A percentile compares a stretch with the other conserved stretches of the same genome.
Conservation (phyloP, 2,888 invertebrate species). For the Pollenia angustigena region DNA sequence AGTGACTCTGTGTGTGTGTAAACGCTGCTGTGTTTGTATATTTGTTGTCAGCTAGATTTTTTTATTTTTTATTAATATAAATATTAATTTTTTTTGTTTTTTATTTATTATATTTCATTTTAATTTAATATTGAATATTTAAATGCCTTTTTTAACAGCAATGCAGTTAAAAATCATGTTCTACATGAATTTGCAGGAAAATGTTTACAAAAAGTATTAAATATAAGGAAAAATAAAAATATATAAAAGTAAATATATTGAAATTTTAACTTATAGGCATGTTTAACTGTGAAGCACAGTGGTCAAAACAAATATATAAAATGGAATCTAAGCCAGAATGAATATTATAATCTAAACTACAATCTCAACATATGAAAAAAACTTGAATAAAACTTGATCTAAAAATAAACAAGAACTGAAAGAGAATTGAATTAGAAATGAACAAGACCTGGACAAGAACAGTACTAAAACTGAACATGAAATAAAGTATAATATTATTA, state of each 20-base stretch:
- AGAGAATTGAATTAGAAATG: too few species aligned
- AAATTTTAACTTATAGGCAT: slow-evolving; percentile 35
- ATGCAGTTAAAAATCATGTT: slow-evolving; percentile 72
- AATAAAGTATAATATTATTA: too few species aligned
- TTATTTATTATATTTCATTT: slow-evolving; percentile 71
- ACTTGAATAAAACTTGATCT: too few species aligned
- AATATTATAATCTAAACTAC: too few species aligned
- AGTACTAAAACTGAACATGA: too few species aligned
- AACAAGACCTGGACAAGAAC: too few species aligned
- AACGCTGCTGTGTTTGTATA: slow-evolving; percentile 11
- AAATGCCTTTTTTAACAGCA: slow-evolving; percentile 74
- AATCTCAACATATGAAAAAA: too few species aligned
- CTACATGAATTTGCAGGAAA: slow-evolving; percentile 64
- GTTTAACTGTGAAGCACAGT: slow-evolving; percentile 11
- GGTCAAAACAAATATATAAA: neutral
- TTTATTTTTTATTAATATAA: slow-evolving; percentile 2
- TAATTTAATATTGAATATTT: slow-evolving; percentile 78
- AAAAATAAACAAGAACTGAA: too few species aligned
- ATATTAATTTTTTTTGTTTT: slow-evolving; percentile 33
- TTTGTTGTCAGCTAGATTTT: slow-evolving; percentile 10
- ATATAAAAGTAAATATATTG: slow-evolving; percentile 15
- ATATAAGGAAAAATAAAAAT: neutral
- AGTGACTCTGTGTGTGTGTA: neutral
- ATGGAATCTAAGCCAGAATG: too few species aligned
- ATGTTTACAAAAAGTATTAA: slow-evolving; percentile 36